Evolutionary conservation across 1,140 invertebrate genomes (phyloP), one percentile per base, ranked within the genome.

Genomic region (Polypedilum pembai): DNA sequence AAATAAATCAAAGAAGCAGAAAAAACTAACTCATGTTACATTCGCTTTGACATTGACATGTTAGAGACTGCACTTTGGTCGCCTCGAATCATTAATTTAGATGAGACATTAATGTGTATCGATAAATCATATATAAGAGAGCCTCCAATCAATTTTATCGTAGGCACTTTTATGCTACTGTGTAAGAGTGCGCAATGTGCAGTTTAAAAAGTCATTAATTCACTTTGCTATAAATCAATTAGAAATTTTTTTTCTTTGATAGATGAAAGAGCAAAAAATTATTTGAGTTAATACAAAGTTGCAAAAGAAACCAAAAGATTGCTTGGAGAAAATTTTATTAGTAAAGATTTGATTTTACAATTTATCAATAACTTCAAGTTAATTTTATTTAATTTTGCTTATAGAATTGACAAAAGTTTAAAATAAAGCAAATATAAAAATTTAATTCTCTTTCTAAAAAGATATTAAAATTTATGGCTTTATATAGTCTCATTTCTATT

Each of bases 381-480:
- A n/a, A n/a, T n/a, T n/a, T n/a, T 33, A 3, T 33, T 33, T 33
- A 33, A 33, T 33, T 5, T 33, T 33, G 45, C 1, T 3, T 56
- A 12, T n/a, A 15, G 8, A 56, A 3, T 56, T 56, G n/a, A 12
- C 10, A 17, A 56, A 17, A 12, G n/a, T 3, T 3, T 15, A 56
- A 17, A 56, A 56, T 56, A 56, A 56, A 56, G 45, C 1, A 56
- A 56, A 3, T 33, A 33, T 5, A 33, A 33, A 33, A 5, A 33
- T 33, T 1, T 3, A 33, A 33, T 33, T 33, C 5, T 33, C 24
- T 33, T 33, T 33, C 24, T 33, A 33, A 21, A 69, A 69, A 69
- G 17, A 69, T 69, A 69, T 69, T 69, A 69, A 69, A 69, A 69
- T 69, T 69, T 69, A 69, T 69, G 12, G 17, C 65, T 69, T 69